A percentile compares a stretch with the other conserved stretches of the same genome.
phyloP scores from a whole-genome alignment of 1,140 invertebrate species.

The Drosophila sulfurigaster region DNA sequence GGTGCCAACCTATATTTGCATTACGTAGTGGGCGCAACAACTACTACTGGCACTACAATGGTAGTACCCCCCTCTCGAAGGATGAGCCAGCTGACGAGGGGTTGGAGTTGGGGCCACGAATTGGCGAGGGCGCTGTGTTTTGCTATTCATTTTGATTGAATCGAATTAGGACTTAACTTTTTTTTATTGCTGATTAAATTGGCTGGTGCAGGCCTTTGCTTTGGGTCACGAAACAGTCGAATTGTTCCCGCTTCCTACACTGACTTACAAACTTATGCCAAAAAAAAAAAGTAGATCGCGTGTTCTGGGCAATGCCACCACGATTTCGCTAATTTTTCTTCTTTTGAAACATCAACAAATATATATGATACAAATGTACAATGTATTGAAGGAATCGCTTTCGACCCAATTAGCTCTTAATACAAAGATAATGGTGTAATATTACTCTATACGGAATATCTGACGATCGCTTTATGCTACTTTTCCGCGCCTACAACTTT shows the following conservation, averaged over 20 bases:
- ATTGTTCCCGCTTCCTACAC: constrained; percentile 23
- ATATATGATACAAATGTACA: constrained; percentile 8
- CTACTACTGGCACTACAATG: constrained; percentile 35
- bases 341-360: constrained; percentile 7
- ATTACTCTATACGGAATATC: neutral
- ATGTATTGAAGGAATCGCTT: neutral
- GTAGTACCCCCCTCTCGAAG: neutral
- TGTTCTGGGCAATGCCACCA: constrained; percentile 10
- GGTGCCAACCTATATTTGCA: constrained; percentile 76
- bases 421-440: neutral
- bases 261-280: constrained; percentile 15
- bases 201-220: constrained; percentile 67
- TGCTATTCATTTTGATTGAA: constrained; percentile 82
- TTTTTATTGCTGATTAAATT: constrained; percentile 82
- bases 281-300: constrained; percentile 23
- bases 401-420: neutral
- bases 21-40: constrained; percentile 28
- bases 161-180: constrained; percentile 83
- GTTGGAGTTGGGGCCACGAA: neutral
- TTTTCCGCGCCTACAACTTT: no score
- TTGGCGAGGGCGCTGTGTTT: constrained; percentile 51
- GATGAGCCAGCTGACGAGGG: neutral
- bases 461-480: no score
- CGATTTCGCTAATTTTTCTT: constrained; percentile 12
- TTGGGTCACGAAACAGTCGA: constrained; percentile 61